Conservation (phyloP, 92 coral and sea anemone species). For the Zoanthus gigantus region DNA sequence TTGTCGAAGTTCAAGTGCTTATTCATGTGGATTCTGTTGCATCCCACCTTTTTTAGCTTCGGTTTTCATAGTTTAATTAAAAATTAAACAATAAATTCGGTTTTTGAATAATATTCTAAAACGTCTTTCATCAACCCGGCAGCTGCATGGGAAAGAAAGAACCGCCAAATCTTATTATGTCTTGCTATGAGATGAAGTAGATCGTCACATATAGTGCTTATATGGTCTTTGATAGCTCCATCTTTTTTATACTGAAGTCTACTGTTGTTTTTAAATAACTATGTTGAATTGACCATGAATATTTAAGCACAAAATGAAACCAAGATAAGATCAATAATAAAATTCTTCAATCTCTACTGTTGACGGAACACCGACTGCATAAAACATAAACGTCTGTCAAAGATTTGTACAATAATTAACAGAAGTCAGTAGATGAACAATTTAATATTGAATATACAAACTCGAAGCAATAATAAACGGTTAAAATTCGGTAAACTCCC, state of each 20-base stretch:
- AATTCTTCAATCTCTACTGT: neutral
- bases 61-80: slow-evolving; percentile 29
- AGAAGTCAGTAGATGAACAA: neutral
- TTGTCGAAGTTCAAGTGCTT: neutral
- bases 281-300: neutral
- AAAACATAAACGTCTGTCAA: neutral
- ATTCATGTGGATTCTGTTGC: neutral
- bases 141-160: neutral
- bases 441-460: neutral
- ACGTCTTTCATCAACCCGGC: neutral
- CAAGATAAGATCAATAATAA: slow-evolving; percentile 8
- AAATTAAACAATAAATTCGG: slow-evolving; percentile 14
- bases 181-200: slow-evolving; percentile 1
- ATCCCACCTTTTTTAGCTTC: neutral
- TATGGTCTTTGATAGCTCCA: neutral
- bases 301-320: neutral
- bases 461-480: neutral
- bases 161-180: neutral
- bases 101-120: slow-evolving; percentile 13
- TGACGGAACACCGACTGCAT: neutral
- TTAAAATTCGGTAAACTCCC: neutral
- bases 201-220: neutral
- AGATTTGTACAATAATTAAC: neutral
- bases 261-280: neutral
- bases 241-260: neutral